These are phyloP conservation scores for Trileptium ribeirensis DNA, from an alignment of 2,888 invertebrate species.

Conservation along the genomic window DNA sequence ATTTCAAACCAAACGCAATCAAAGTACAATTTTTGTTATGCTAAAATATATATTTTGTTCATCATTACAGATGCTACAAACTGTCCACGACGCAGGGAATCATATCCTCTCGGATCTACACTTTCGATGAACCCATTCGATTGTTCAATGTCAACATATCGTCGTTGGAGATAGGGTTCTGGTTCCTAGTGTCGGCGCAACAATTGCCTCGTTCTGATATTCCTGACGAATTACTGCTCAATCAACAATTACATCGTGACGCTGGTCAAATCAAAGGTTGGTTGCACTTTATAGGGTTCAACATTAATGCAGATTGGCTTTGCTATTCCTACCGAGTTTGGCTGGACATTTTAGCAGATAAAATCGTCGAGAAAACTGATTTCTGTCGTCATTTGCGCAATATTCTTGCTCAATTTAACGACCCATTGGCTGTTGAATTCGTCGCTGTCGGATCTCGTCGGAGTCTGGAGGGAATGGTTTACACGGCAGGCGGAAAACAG, in stretches of 20 bases:
- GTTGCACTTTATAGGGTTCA: not conserved
- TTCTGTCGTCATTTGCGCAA: no score
- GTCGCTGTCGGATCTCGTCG: not conserved
- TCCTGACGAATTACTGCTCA: not conserved
- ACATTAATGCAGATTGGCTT: not conserved
- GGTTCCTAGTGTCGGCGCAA: not conserved
- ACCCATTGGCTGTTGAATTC: no score
- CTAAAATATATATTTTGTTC: not conserved
- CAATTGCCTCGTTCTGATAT: not conserved
- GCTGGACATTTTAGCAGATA: not conserved
- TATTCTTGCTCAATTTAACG: no score
- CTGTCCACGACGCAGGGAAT: not conserved
- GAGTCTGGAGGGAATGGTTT: not conserved
- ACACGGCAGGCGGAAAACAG: not conserved
- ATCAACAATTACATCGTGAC: not conserved
- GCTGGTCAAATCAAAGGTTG: not conserved
- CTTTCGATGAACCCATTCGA: not conserved
- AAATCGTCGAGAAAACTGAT: not conserved
- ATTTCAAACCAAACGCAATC: no score
- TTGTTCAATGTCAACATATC: not conserved
- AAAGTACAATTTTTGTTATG: no score
- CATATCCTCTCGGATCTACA: not conserved
- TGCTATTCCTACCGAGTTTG: not conserved
- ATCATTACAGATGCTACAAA: not conserved
- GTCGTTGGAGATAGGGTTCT: not conserved